Percentiles rank a stretch among this genome's conserved stretches.
phyloP scores from a whole-genome alignment of 1,140 invertebrate species.

The Asbolus verrucosus region DNA sequence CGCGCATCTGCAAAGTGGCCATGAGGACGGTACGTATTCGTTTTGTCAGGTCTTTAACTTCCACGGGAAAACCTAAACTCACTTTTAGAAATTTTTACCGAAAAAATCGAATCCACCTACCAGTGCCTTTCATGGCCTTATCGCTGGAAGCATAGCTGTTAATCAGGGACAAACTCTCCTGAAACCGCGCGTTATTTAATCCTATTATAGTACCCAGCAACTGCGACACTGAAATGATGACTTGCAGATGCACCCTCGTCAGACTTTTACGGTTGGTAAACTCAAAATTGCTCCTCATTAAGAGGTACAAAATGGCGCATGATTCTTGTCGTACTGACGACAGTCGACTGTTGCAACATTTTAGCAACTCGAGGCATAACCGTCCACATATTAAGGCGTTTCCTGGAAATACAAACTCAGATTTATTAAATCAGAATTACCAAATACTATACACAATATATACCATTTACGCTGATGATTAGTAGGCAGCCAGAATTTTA shows the following conservation, averaged over 20 bases:
- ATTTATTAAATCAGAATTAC: slow-evolving; percentile 1
- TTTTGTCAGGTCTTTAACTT: slow-evolving; percentile 93
- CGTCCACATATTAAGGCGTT: slow-evolving; percentile 86
- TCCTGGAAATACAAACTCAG: slow-evolving; percentile 67
- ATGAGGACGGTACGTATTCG: slow-evolving; percentile 93
- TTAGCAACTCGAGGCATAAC: slow-evolving; percentile 84
- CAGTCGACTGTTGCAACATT: slow-evolving; percentile 84
- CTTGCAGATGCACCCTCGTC: slow-evolving; percentile 87
- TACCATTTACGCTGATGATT: no score
- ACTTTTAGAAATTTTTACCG: no score
- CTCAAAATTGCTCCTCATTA: slow-evolving; percentile 95
- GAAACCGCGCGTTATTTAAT: slow-evolving; percentile 89
- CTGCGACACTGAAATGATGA: slow-evolving; percentile 93
- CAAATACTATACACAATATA: no score
- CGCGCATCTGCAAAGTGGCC: slow-evolving; percentile 92
- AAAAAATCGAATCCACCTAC: no score
- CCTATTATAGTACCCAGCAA: slow-evolving; percentile 88
- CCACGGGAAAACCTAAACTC: slow-evolving; percentile 84
- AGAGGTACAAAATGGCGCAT: slow-evolving; percentile 88
- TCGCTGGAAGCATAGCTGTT: slow-evolving; percentile 94
- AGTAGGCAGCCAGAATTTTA: no score
- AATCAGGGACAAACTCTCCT: slow-evolving; percentile 91
- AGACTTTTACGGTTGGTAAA: slow-evolving; percentile 85
- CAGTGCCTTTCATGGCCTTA: slow-evolving; percentile 92
- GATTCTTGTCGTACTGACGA: slow-evolving; percentile 87